phyloP scores from a whole-genome alignment of 2,888 invertebrate genomes.

The Rhamphomyia laevipes region DNA sequence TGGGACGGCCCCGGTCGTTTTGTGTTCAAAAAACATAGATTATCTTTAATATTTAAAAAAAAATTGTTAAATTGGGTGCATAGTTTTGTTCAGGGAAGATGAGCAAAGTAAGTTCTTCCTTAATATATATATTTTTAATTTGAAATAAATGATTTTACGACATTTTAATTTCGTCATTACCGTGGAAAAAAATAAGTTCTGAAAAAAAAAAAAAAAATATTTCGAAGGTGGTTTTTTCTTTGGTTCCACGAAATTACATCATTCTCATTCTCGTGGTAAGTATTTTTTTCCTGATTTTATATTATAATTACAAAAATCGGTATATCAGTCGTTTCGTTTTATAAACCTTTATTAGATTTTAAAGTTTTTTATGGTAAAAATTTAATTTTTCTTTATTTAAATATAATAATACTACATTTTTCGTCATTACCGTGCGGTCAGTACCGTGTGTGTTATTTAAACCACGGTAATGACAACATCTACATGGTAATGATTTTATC shows the following conservation, averaged over 20 bases:
- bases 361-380: too few relatives aligned
- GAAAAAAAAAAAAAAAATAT: not conserved
- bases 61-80: not conserved
- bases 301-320: not conserved
- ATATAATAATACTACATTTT: not conserved
- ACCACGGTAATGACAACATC: not conserved
- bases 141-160: not conserved
- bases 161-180: not conserved
- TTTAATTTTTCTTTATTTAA: not conserved
- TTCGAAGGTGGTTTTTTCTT: not conserved
- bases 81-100: not conserved
- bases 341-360: not conserved
- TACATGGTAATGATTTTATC: not conserved
- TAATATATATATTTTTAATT: not conserved
- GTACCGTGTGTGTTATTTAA: not conserved
- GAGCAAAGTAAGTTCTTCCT: not conserved
- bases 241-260: not conserved
- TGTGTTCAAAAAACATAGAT: not conserved
- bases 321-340: not conserved
- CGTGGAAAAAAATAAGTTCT: not conserved
- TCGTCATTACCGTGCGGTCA: not conserved
- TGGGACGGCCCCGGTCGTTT: not conserved
- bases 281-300: not conserved
- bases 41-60: not conserved
- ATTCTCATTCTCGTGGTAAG: not conserved